Evolutionary conservation across 1,140 invertebrate species (phyloP), one percentile per base, ranked within the genome.

Genomic region (Drosophila sulfurigaster): DNA sequence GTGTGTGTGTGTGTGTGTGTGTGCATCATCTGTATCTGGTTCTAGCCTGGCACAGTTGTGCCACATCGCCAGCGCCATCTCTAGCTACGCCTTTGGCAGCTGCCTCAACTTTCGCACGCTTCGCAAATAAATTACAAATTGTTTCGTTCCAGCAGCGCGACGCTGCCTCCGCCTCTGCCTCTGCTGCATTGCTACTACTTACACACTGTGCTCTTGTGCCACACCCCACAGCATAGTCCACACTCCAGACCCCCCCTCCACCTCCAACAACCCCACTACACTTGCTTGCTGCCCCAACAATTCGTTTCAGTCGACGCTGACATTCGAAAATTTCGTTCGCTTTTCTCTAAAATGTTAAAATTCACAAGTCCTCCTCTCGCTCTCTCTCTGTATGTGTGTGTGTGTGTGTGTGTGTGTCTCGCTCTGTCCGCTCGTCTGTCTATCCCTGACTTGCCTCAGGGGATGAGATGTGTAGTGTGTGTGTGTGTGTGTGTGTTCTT

Each of bases 81-180:
- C 79, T 82, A 75, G 79, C 82, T 87, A 87, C 83, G 83, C 83
- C 83, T 87, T 87, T 87, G 80, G 83, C 83, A 87, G 83, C 83
- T 87, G 83, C 83, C 83, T 89, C 83, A 89, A 89, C 83, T 89
- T 87, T 87, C 85, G 83, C 83, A 79, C 81, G 86, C 86, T 90
- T 89, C 78, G 76, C 85, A 91, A 89, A 91, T 90, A 91, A 91
- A 91, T 90, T 91, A 91, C 88, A 91, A 91, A 91, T 91, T 91
- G 88, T 91, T 91, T 91, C 89, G 88, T 91, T 91, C 85, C 85
- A 89, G 83, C 77, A 41, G 20, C 48, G 49, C 43, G 20, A 3
- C 13, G 57, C 28, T 1, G 56, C 28, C 49, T 35, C 1, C 10
- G 60, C 56, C n/a, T 5, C 32, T 46, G 73, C 60, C 10, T 10